These are phyloP conservation scores for Strix uralensis DNA, from an alignment of 2,113 vertebrate species.

Conservation along the genomic window DNA sequence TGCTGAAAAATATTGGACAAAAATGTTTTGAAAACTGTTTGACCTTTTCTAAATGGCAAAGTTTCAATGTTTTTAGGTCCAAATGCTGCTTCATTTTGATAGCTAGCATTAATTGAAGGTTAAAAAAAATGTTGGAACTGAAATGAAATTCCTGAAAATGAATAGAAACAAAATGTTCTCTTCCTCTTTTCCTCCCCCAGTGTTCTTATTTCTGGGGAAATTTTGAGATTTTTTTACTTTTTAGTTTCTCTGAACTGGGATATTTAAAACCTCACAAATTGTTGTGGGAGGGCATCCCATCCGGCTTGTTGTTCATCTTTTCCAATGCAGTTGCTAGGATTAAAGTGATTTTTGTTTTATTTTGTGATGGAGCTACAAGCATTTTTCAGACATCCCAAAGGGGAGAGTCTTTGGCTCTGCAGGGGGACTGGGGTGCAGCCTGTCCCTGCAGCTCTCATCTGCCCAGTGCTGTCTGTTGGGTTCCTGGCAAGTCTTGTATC, in stretches of 20 bases:
- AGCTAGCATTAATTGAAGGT: slow-evolving; percentile 57
- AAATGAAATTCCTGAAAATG: slow-evolving; percentile 62
- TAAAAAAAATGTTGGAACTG: slow-evolving; percentile 50
- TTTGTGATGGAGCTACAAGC: not conserved
- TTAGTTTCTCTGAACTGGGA: not conserved
- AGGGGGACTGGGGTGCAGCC: not conserved
- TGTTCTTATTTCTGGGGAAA: slow-evolving; percentile 40
- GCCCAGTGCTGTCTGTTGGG: not conserved
- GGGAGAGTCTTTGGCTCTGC: not conserved
- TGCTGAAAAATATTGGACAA: slow-evolving; percentile 36
- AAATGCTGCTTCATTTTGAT: slow-evolving; percentile 57
- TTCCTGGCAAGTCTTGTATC: not conserved
- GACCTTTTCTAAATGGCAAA: slow-evolving; percentile 65
- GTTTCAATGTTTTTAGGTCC: slow-evolving; percentile 42
- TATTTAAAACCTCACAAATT: slow-evolving; percentile 42
- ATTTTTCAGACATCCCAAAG: not conserved
- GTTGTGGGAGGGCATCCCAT: slow-evolving; percentile 38
- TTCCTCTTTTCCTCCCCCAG: slow-evolving; percentile 53
- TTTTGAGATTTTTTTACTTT: not conserved
- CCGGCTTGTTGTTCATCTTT: not conserved
- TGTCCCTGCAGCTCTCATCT: not conserved
- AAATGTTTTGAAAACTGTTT: slow-evolving; percentile 62
- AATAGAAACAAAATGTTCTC: slow-evolving; percentile 58
- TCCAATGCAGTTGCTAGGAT: not conserved
- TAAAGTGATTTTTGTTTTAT: not conserved